Base-by-base conservation (phyloP, 2,797 vertebrate genomes). In the Epinephelus malabaricus region DNA sequence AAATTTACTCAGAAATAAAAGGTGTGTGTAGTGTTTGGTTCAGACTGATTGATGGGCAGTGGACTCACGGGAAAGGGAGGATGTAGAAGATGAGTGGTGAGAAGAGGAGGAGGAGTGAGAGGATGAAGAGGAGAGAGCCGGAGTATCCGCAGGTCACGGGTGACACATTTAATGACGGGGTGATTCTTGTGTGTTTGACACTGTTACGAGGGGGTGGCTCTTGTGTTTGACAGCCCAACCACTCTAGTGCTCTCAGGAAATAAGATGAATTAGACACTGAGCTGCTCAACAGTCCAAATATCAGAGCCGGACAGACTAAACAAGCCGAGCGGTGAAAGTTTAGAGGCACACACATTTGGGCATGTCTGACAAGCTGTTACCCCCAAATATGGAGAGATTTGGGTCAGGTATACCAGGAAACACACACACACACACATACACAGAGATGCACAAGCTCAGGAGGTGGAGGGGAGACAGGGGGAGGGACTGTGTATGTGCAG, bases 301-400 rank as follows among this genome's bases (percentile, higher is more conserved):
- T 89, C 87, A 66, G 80, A 86, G 82, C 84, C 51, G 65, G 81
- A 76, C 88, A 94, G 92, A 95, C 93, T 95, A 95, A 95, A 95
- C 94, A 95, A 84, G 79, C 78, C 68, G 69, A 61, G 81, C 56
- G 43, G 92, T 69, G 91, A 94, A 94, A 93, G 92, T 94, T 91
- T 88, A 88, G 81, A 94, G 84, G 25, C 25, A 89, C 71, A 65
- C 69, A 79, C 70, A 73, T 92, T 85, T 79, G 62, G 69, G 69
- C 74, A 86, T 73, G 88, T 85, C 83, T 90, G 87, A 79, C 86
- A 88, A 89, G 73, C 82, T 83, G 78, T 71, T 89, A 69, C 76
- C 73, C 70, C 94, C 94, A 92, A 95, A 95, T 95, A 95, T 91
- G 94, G 94, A 92, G 90, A 14, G 86, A 68, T 92, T 77, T 80